phyloP scores from a whole-genome alignment of 2,888 invertebrate species.

The Diloba caeruleocephala region DNA sequence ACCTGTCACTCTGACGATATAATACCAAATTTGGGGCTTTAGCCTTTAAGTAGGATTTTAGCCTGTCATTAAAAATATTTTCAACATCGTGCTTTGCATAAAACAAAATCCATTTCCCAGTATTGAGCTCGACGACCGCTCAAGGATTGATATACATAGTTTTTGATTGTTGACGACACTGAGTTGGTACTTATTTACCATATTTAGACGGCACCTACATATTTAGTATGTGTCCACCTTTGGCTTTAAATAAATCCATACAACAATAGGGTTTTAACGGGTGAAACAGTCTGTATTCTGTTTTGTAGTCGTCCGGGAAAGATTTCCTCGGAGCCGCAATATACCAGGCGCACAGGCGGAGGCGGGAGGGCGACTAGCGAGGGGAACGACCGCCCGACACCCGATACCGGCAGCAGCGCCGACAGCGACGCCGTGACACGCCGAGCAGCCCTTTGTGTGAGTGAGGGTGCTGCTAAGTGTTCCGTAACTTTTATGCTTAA shows the following conservation, averaged over 20 bases:
- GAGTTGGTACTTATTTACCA: background rate
- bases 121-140: slow-evolving; percentile 1
- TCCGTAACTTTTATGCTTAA: too few species aligned
- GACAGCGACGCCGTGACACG: background rate
- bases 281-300: background rate
- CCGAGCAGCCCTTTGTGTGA: background rate
- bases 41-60: slow-evolving; percentile 14
- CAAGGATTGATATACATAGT: background rate
- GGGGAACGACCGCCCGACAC: slow-evolving; percentile 1
- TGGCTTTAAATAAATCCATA: too few species aligned
- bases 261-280: too few species aligned
- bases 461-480: background rate
- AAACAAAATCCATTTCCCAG: slow-evolving; percentile 11
- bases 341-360: background rate
- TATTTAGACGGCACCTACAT: background rate
- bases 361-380: background rate
- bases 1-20: slow-evolving; percentile 22
- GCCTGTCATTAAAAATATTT: slow-evolving; percentile 10
- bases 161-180: background rate
- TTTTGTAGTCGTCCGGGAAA: background rate
- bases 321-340: background rate
- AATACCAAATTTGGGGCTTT: slow-evolving; percentile 19
- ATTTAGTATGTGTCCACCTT: background rate
- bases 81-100: background rate
- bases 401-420: background rate